phyloP scores from a whole-genome alignment of 2,797 vertebrate species.

The Centroberyx gerrardi region DNA sequence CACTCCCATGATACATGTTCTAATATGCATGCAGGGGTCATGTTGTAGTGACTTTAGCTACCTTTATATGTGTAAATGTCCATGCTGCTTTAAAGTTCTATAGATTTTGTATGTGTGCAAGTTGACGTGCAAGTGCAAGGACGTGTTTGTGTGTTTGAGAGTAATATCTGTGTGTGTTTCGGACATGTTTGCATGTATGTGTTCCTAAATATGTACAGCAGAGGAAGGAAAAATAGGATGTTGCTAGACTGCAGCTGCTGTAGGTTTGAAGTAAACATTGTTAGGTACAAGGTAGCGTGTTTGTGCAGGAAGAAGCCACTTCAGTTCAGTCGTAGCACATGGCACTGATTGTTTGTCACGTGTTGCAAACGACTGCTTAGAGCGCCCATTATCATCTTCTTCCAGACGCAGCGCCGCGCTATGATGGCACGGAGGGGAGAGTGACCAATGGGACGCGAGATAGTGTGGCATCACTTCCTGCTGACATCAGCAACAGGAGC shows the following conservation, averaged over 20 bases:
- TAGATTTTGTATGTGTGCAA: constrained; percentile 27
- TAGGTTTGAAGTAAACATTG: constrained; percentile 15
- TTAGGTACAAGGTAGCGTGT: constrained; percentile 9
- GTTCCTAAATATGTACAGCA: constrained; percentile 2
- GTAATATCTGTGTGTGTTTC: constrained; percentile 26
- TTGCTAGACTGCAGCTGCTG: constrained; percentile 1
- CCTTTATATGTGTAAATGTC: constrained; percentile 17
- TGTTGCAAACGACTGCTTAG: constrained; percentile 68
- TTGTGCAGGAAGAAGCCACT: constrained; percentile 21
- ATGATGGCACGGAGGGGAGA: constrained; percentile 80
- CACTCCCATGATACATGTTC: constrained; percentile 29
- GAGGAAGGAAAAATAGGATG: constrained; percentile 18
- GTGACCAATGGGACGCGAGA: constrained; percentile 78
- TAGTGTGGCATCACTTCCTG: constrained; percentile 77
- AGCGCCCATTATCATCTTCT: constrained; percentile 78
- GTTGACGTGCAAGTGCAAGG: constrained; percentile 14
- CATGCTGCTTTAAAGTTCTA: constrained; percentile 5
- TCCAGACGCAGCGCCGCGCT: constrained; percentile 82
- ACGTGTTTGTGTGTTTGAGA: constrained; percentile 9
- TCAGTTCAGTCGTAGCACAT: constrained; percentile 7
- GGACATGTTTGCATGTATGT: constrained; percentile 45
- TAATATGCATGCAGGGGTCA: constrained; percentile 58
- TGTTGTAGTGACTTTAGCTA: constrained; percentile 15
- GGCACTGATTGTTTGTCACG: constrained; percentile 28
- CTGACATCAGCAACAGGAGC: constrained; percentile 81